Evolutionary conservation across 2,888 invertebrate genomes (phyloP), one percentile per base, ranked within the genome.

Genomic region (Phyllotreta cruciferae): DNA sequence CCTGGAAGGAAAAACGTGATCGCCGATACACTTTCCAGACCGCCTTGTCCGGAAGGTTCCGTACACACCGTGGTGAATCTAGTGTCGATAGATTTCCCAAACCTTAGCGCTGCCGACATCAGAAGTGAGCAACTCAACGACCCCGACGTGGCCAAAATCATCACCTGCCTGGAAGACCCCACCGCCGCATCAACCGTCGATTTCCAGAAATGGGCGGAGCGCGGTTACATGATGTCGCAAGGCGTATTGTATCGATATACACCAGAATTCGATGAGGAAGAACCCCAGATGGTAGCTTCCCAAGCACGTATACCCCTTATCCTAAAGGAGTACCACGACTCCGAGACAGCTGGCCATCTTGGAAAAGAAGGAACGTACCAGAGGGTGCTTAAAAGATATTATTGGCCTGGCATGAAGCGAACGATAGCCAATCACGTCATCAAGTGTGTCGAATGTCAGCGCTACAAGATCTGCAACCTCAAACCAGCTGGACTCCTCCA

Each of bases 401-500:
- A 52, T 39, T 13, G 52, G 47, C 13, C 36, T 5, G 37, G 14
- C 4, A 52, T 58, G 41, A 10, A 41, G 1, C 10, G 50, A 52
- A 6, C 13, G n/a, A 38, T 58, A 34, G 14, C 38, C 9, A 9
- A 58, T 6, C 35, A 58, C 41, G 58, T 58, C 9, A n/a, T 24
- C n/a, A 36, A 41, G 9, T 58, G 50, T 14, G n/a, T 42, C 3
- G 42, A 52, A 3, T 58, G 58, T 24, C 58, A 39, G 38, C 36
- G 45, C 11, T 44, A 10, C 11, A 76, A 74, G 44, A 37, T 65
- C 1, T 45, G 41, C 2, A 73, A 73, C 47, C 42, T 63, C 14
- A 71, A 73, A 60, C 75, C 77, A 0, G 69, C 74, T 0, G 76
- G 75, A n/a, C 57, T 78, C 5, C 11, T 75, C 1, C 73, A 73